Percentiles rank a stretch among this genome's conserved stretches.
Evolutionary conservation across 2,113 vertebrate species (phyloP).

Genomic region (Felis chaus): DNA sequence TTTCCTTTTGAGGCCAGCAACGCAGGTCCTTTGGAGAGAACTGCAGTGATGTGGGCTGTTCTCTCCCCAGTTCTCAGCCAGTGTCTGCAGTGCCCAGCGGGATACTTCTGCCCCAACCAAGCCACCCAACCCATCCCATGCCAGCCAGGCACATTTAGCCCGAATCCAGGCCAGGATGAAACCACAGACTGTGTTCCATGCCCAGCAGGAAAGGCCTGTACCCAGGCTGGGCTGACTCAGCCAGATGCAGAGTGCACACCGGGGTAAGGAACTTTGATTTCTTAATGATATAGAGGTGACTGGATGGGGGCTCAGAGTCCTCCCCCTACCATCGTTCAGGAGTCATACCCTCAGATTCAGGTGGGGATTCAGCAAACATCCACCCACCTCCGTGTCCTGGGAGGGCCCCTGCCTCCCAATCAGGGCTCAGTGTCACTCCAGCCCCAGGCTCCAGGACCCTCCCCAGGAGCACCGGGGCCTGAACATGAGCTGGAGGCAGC

Average conservation of each 20-base stretch:
- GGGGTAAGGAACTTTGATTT: slow-evolving; percentile 81
- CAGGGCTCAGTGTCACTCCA: not conserved
- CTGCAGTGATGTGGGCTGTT: not conserved
- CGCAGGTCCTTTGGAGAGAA: not conserved
- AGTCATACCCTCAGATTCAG: not conserved
- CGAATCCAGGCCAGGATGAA: slow-evolving; percentile 90
- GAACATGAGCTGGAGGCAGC: not conserved
- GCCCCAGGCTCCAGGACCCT: not conserved
- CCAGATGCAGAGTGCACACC: slow-evolving; percentile 88
- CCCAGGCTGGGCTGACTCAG: slow-evolving; percentile 85
- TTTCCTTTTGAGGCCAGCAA: not conserved
- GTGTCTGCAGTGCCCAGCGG: slow-evolving; percentile 89
- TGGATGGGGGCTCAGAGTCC: not conserved
- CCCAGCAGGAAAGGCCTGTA: slow-evolving; percentile 90
- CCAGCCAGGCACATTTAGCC: slow-evolving; percentile 87
- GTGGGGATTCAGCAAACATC: not conserved
- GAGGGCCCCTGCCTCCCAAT: not conserved
- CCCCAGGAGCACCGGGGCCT: not conserved
- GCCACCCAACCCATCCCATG: slow-evolving; percentile 85
- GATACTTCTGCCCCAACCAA: slow-evolving; percentile 89
- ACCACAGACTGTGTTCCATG: slow-evolving; percentile 86
- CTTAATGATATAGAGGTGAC: not conserved
- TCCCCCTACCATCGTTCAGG: not conserved
- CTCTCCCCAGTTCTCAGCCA: slow-evolving; percentile 82
- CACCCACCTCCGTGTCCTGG: not conserved